Percentiles rank a stretch among this genome's conserved stretches.
phyloP scores from a whole-genome alignment of 2,113 vertebrate genomes.

The Neolamprologus sp. region DNA sequence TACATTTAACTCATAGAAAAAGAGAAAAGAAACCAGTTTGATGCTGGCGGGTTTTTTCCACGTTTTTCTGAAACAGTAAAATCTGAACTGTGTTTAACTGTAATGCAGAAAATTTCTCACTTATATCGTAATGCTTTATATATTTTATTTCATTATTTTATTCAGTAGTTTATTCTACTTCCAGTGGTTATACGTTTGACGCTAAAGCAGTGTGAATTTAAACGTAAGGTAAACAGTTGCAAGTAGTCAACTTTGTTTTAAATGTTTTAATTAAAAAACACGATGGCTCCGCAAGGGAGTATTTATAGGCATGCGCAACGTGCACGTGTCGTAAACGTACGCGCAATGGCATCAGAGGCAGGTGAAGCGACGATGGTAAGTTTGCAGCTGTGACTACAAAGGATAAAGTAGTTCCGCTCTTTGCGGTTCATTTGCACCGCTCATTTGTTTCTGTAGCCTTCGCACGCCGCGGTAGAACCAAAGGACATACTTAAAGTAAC shows the following conservation, averaged over 20 bases:
- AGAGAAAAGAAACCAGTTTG: too few species aligned
- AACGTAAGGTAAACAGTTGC: not conserved
- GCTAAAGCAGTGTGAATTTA: not conserved
- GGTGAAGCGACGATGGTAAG: not conserved
- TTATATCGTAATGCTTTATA: not conserved
- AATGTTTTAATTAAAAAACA: not conserved
- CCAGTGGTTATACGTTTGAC: not conserved
- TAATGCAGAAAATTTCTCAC: not conserved
- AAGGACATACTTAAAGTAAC: not conserved
- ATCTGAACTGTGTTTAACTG: not conserved
- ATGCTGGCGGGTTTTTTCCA: not conserved
- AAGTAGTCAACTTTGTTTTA: not conserved
- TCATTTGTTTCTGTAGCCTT: not conserved
- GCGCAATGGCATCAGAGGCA: constrained; percentile 14
- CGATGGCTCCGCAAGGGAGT: not conserved
- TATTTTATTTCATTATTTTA: not conserved
- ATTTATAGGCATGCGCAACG: constrained; percentile 16
- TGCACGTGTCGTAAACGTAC: not conserved
- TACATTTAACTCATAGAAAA: not conserved
- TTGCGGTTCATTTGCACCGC: rapidly evolving
- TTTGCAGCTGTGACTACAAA: not conserved
- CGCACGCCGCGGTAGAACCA: not conserved
- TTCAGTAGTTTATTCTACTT: not conserved
- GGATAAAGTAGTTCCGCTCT: not conserved
- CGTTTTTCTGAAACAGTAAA: not conserved